A percentile compares a stretch with the other conserved stretches of the same genome.
phyloP scores from a whole-genome alignment of 2,797 vertebrate species.

The Setipinna tenuifilis region DNA sequence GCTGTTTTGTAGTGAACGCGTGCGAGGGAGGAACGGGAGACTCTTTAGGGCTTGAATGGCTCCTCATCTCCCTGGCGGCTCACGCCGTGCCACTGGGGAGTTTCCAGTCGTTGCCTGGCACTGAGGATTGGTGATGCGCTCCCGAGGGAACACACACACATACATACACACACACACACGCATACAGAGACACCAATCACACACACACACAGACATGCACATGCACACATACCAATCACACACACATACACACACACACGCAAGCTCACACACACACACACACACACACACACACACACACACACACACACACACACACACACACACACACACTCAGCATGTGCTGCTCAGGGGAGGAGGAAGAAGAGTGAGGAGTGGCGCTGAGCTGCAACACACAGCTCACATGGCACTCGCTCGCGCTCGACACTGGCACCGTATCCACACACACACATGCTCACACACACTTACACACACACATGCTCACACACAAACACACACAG shows the following conservation, averaged over 20 bases:
- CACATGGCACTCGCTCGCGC: constrained; percentile 49
- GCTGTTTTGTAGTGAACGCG: constrained; percentile 35
- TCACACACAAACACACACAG: neutral
- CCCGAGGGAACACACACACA: constrained; percentile 63
- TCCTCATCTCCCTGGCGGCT: constrained; percentile 80
- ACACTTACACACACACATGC: constrained; percentile 18
- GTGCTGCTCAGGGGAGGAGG: constrained; percentile 56
- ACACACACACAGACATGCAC: too few species aligned
- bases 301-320: constrained; percentile 18
- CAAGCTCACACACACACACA: neutral
- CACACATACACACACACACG: neutral
- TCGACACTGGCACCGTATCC: constrained; percentile 30
- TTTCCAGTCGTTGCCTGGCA: constrained; percentile 71
- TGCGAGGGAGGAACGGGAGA: constrained; percentile 47
- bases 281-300: constrained; percentile 23
- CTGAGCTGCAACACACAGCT: constrained; percentile 68
- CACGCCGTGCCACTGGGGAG: constrained; percentile 67
- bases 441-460: constrained; percentile 21
- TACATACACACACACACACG: neutral
- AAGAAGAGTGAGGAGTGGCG: too few species aligned
- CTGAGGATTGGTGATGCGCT: constrained; percentile 74
- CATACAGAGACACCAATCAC: too few species aligned
- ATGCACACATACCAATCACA: neutral
- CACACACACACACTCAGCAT: neutral
- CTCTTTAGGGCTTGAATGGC: constrained; percentile 79